A percentile compares a stretch with the other conserved stretches of the same genome.
phyloP scores from a whole-genome alignment of 2,888 invertebrate species.

The Melanotus villosus region DNA sequence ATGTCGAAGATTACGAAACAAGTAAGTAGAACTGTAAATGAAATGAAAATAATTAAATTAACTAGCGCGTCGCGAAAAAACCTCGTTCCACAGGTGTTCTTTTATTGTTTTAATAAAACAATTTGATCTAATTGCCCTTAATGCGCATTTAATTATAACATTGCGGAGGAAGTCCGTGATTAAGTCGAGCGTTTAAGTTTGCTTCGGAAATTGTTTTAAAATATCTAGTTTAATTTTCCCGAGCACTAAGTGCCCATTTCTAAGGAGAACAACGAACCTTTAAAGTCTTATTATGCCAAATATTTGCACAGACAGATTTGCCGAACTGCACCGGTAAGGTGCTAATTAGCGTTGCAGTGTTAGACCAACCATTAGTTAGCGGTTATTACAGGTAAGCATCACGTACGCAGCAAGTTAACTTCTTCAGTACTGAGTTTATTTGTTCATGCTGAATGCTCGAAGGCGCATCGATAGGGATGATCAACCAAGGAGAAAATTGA shows the following conservation, averaged over 20 bases:
- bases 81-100: neutral
- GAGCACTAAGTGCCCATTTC: neutral
- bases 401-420: constrained; percentile 32
- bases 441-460: constrained; percentile 42
- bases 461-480: constrained; percentile 47
- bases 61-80: neutral
- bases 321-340: neutral
- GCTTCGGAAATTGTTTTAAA: constrained; percentile 12
- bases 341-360: neutral
- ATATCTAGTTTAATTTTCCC: neutral
- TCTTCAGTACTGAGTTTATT: constrained; percentile 40
- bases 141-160: constrained; percentile 18
- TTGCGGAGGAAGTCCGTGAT: constrained; percentile 9
- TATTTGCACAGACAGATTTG: neutral
- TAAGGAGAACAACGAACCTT: neutral
- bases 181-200: constrained; percentile 4
- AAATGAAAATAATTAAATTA: neutral
- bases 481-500: constrained; percentile 51
- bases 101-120: constrained; percentile 2
- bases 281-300: neutral
- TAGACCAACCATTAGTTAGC: constrained; percentile 1
- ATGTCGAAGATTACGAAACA: too few relatives aligned
- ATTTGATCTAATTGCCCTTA: constrained; percentile 8
- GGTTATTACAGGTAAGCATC: constrained; percentile 19
- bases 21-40: too few relatives aligned